A percentile compares a stretch with the other conserved stretches of the same genome.
phyloP scores from a whole-genome alignment of 2,113 vertebrate species.

The Tragelaphus strepsiceros region DNA sequence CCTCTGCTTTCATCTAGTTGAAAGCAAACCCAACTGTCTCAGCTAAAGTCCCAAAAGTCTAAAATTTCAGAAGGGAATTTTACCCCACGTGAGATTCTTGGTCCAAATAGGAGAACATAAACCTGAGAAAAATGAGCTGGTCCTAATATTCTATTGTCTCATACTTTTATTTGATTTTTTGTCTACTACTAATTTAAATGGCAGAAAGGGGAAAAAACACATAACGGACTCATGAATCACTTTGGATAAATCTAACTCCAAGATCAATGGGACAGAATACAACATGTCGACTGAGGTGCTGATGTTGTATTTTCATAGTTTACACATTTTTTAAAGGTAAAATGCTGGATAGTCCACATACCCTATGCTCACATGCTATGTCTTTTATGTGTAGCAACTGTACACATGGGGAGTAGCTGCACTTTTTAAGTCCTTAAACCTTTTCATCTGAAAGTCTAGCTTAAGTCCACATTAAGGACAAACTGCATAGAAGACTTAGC shows the following conservation, averaged over 20 bases:
- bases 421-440: not conserved
- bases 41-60: not conserved
- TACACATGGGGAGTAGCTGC: not conserved
- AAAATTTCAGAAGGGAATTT: not conserved
- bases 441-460: not conserved
- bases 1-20: not conserved
- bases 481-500: not conserved
- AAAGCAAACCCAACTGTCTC: not conserved
- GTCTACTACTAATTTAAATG: conserved; percentile 9
- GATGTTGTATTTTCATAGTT: not conserved
- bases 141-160: not conserved
- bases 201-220: not conserved
- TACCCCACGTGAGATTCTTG: not conserved
- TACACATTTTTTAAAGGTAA: not conserved
- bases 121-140: not conserved
- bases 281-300: not conserved
- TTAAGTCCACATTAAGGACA: not conserved
- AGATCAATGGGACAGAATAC: not conserved
- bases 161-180: not conserved
- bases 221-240: not conserved
- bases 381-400: conserved; percentile 14
- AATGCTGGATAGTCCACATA: conserved; percentile 9
- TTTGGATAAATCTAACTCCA: not conserved
- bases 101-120: not conserved
- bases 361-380: conserved; percentile 19